These are phyloP conservation scores for Mesorhabditis belari DNA, from an alignment of 2,888 invertebrate genomes.

Conservation along the genomic window DNA sequence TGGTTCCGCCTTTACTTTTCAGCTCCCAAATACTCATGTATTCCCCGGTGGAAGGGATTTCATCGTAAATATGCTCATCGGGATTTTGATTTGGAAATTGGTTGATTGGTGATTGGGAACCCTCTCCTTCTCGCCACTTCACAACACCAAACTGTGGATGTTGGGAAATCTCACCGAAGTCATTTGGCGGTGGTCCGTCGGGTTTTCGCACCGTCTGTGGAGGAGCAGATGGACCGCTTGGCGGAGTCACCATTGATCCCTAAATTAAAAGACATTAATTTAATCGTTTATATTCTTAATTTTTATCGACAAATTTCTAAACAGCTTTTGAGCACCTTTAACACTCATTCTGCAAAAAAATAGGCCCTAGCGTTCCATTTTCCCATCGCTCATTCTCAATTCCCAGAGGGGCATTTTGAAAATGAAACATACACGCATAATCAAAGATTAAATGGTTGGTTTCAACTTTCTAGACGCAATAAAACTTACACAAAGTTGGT, in stretches of 20 bases:
- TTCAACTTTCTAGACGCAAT: no score
- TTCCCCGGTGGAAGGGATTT: neutral
- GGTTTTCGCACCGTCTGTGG: conserved; percentile 23
- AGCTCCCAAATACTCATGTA: neutral
- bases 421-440: no score
- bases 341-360: no score
- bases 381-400: no score
- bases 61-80: neutral
- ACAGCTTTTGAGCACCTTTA: no score
- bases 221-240: conserved; percentile 24
- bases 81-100: neutral
- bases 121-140: neutral
- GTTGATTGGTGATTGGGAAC: neutral
- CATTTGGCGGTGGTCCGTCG: conserved; percentile 7
- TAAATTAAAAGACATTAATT: neutral
- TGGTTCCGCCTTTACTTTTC: neutral
- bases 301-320: no score
- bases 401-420: no score
- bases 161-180: neutral
- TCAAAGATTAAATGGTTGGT: no score
- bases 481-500: no score
- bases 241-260: neutral
- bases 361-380: no score
- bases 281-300: no score
- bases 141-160: neutral